Base-by-base conservation (phyloP, 2,888 invertebrate species). In the Cistogaster globosa region DNA sequence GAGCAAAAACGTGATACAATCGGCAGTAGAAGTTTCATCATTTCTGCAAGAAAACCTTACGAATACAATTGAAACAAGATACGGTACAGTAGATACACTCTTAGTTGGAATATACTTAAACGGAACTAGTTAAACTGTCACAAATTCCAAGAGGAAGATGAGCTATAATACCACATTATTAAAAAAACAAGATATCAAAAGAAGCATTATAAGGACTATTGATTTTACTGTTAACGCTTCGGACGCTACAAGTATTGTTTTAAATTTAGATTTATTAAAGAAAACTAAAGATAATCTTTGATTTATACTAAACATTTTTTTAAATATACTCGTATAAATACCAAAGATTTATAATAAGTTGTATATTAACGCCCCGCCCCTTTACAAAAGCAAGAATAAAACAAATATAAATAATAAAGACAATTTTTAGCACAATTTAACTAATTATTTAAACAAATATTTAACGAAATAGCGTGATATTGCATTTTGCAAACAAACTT, bases 231-330 rank as follows among this genome's bases (percentile, higher is more conserved):
- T 67, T n/a, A 51, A 71, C 32, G 82, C 76, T 83, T 76, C 77
- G 62, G 72, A 20, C 20, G 75, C 38, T 38, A 71, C 22, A 51
- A 67, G 82, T 75, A 74, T 75, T 69, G 51, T 55, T 63, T 69
- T 85, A 18, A 79, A 85, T 79, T 82, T 82, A 71, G 82, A 68
- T 75, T 71, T 85, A 71, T 60, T 82, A 75, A 85, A 78, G 58
- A 85, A 78, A 85, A 85, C 78, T 55, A 85, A 75, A 75, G 85
- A 85, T 67, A 82, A 79, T 85, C 85, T 85, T 82, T 85, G 85
- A 85, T 82, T 85, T 79, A 60, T 78, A 82, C 60, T 38, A 22
- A 62, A 55, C 36, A 38, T 58, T 57, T 26, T 32, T n/a, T 32
- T 53, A 1, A 18, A 57, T 18, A 38, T 60, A 82, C 12, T 75